These are phyloP conservation scores for Hystrix cristata DNA, from an alignment of 2,113 vertebrate genomes.

Conservation along the genomic window DNA sequence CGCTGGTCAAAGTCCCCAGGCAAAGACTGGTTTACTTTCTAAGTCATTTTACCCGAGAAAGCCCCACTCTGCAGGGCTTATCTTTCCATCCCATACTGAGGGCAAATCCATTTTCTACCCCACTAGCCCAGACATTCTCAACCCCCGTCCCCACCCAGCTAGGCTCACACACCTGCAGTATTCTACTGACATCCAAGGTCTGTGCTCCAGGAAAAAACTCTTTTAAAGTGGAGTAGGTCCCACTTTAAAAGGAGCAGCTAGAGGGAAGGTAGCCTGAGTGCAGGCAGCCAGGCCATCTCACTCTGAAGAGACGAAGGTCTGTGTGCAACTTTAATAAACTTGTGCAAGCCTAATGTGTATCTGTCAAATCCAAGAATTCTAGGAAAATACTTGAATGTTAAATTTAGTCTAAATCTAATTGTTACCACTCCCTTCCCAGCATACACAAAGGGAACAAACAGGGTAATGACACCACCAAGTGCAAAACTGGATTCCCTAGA, in stretches of 20 bases:
- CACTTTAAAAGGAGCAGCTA: neutral
- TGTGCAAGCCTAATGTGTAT: neutral
- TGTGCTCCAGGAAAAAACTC: neutral
- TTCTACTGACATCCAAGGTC: neutral
- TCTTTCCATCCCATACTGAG: neutral
- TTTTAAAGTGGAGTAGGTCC: neutral
- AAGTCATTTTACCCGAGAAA: neutral
- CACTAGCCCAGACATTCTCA: neutral
- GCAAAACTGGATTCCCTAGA: neutral
- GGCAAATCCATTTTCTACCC: neutral
- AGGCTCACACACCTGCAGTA: neutral
- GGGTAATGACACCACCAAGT: neutral
- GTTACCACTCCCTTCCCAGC: fast-evolving
- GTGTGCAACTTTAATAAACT: neutral
- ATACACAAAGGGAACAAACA: neutral
- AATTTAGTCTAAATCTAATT: neutral
- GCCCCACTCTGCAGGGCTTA: neutral
- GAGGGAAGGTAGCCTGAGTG: neutral
- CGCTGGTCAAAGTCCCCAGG: neutral
- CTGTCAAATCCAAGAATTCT: neutral
- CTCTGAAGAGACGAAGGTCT: neutral
- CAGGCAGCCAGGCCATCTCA: neutral
- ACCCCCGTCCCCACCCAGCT: neutral
- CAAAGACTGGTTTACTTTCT: conserved; percentile 14
- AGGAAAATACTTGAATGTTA: neutral